Evolutionary conservation across 2,113 vertebrate genomes (phyloP).

Genomic region (Cyprinus carpio): DNA sequence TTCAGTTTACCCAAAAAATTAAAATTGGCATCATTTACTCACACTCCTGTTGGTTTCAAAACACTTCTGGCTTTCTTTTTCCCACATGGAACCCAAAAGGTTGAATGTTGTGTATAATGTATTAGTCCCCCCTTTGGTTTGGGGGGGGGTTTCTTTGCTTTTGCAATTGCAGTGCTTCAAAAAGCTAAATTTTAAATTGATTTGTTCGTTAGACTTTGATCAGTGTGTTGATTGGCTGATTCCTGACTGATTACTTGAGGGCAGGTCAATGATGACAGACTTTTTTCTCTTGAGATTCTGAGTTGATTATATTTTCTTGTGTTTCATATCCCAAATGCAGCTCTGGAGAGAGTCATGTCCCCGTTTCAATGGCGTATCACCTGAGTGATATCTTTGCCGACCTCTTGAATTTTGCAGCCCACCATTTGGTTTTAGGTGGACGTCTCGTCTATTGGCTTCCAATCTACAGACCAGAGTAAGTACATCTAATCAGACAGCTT

Average conservation of each 20-base stretch:
- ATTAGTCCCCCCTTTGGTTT: background rate
- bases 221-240: background rate
- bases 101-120: background rate
- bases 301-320: conserved; percentile 2
- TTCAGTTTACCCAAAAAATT: too few species aligned
- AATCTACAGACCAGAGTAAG: conserved; percentile 92
- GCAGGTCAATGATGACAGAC: background rate
- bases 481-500: conserved; percentile 52
- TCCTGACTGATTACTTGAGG: too few species aligned
- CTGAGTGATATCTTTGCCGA: conserved; percentile 96
- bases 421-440: conserved; percentile 87
- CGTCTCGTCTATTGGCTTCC: conserved; percentile 97
- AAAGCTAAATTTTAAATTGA: background rate
- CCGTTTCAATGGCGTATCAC: conserved; percentile 88
- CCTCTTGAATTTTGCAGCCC: conserved; percentile 89
- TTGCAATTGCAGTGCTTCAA: background rate
- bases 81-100: background rate
- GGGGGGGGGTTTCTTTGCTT: too few species aligned
- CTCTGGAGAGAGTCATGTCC: conserved; percentile 85
- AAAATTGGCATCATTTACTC: too few species aligned
- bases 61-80: background rate
- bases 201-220: background rate
- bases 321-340: conserved; percentile 55
- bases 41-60: background rate
- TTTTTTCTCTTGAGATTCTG: background rate